Base-by-base conservation (phyloP, 2,888 invertebrate species). In the Scaptomyza cyrtandrae region DNA sequence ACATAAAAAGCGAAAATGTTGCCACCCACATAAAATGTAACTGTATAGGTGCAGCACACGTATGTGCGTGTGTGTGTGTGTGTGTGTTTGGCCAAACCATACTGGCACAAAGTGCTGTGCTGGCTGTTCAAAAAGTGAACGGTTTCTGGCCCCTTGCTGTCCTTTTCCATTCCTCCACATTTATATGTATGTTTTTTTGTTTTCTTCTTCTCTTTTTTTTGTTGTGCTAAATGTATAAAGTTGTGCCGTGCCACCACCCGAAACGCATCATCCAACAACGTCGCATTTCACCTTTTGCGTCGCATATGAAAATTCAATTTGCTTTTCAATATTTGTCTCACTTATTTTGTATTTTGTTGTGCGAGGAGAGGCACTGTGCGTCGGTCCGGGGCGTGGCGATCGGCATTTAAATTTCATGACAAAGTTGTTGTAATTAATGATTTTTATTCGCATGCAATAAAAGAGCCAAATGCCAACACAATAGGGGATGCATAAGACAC, bases 341-440 rank as follows among this genome's bases (percentile, higher is more conserved):
- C 64, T 68, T 71, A 77, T 77, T 83, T 71, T 71, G 70, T 75
- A 77, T 60, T 68, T 67, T 75, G 63, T 45, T 63, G 37, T 35
- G 35, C 19, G 10, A n/a, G 19, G 13, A 37, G 24, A 14, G 45
- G 33, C 33, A 9, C 27, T 1, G 1, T 19, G 19, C 19, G 19
- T 1, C 19, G n/a, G n/a, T n/a, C n/a, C 6, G 29, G 5, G 33
- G n/a, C 37, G 37, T 35, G 67, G 58, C 57, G 61, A 63, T 56
- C 61, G 71, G 56, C 87, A 84, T 86, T 83, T 86, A 86, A 84
- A 84, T 80, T 83, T 84, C 84, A 86, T 84, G 84, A 71, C 75
- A 16, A 71, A 72, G 80, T 82, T 87, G 80, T 85, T 87, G 88
- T 85, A 85, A 85, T 85, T 87, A 85, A 85, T 87, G 86, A 82